Base-by-base conservation (phyloP, 2,113 vertebrate genomes). In the Mionectes macconnelli region DNA sequence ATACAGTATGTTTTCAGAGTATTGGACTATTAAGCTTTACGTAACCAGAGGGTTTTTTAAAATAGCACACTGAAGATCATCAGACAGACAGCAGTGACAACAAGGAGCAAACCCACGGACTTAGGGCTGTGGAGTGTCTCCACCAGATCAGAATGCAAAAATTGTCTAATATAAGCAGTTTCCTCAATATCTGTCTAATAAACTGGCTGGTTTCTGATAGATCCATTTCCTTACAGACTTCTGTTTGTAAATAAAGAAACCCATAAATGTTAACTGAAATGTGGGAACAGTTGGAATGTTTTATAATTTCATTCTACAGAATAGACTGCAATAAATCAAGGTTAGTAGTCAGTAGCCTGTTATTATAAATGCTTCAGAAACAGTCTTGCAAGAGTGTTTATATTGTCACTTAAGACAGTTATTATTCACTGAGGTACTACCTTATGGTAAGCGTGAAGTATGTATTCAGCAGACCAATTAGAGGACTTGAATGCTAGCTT, bases 121-220 rank as follows among this genome's bases (percentile, higher is more conserved):
- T 64, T 24, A 10, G 3, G 14, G 6, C 4, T 0, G 0, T 49
- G 45, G n/a, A 64, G 3, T 23, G 16, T 44, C 25, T 69, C 22
- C 35, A 57, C 8, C 37, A 62, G 42, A 57, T 11, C 0, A 1
- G 21, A 30, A 28, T 23, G 9, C 37, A 20, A 78, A 40, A 22
- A 30, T 3, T 44, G 17, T 69, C 49, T 69, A 0, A 20, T n/a
- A 1, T 27, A 57, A 79, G 28, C 8, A 33, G 15, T 39, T 75
- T 14, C 59, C n/a, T 70, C 24, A 55, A 27, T n/a, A 33, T 14
- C 7, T 47, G 31, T 18, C 30, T 78, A 13, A 24, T 44, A 30
- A 75, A 23, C 25, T 40, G 16, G 7, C 21, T 23, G 14, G 8
- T 23, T 75, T 87, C 56, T 59, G 10, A 85, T 5, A 72, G 80